Evolutionary conservation across 2,888 invertebrate genomes (phyloP), one percentile per base, ranked within the genome.

Genomic region (Steinernema carpocapsae): DNA sequence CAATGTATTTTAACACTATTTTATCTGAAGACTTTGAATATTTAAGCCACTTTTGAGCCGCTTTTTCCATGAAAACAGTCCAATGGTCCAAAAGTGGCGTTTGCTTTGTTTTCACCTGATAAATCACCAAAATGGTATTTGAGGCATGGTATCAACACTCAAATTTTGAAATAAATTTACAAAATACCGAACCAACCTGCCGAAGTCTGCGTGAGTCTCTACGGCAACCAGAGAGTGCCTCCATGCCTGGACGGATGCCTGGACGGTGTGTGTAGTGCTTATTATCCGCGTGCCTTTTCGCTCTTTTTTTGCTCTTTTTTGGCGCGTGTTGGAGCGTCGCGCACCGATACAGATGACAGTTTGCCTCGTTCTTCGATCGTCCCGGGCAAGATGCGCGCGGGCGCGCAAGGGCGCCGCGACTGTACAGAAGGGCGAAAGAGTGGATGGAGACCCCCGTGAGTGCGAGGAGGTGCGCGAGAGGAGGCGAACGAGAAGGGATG

Each of bases 301-400:
- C 32, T 32, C 64, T n/a, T 32, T 64, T 37, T n/a, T 64, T 37
- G 12, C 52, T 52, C 37, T 64, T 64, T 64, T 32, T 64, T 64
- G 64, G 17, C 48, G 17, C n/a, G n/a, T 48, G 48, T 14, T 48
- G 48, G 19, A 19, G 64, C 24, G 52, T 52, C 29, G 29, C 26
- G 64, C 64, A 64, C 10, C 64, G 64, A 64, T 64, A 64, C 32
- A 64, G 64, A 32, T 64, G 64, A 64, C 64, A 64, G 64, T 64
- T 64, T 64, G 64, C 64, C 64, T 64, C 64, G 29, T 64, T 29
- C 29, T 37, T 64, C 64, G 17, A 12, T 14, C 64, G 32, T 29
- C 32, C 12, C 64, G 64, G 37, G 37, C 37, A 37, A 37, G 37
- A 10, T 37, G 37, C 64, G 64, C 64, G 64, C 64, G 26, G 29